These are phyloP conservation scores for Nerophis lumbriciformis DNA, from an alignment of 2,113 vertebrate genomes.

Conservation along the genomic window DNA sequence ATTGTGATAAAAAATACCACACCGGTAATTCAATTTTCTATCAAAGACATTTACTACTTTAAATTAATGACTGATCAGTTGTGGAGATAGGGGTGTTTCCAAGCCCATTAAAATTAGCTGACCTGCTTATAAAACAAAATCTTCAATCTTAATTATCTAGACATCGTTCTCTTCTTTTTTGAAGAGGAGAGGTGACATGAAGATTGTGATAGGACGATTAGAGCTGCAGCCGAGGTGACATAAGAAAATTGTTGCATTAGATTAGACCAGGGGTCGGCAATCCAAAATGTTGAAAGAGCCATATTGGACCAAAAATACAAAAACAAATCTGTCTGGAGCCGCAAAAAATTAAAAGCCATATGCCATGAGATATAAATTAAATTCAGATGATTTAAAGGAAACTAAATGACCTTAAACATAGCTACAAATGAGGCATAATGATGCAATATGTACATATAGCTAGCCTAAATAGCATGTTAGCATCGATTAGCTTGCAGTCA, in stretches of 20 bases:
- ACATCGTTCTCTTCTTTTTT: neutral
- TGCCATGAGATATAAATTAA: too few relatives aligned
- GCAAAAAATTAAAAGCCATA: too few relatives aligned
- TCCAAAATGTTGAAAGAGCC: too few relatives aligned
- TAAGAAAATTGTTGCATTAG: neutral
- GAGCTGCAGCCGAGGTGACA: neutral
- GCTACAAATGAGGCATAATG: too few relatives aligned
- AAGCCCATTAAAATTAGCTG: neutral
- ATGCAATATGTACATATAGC: too few relatives aligned
- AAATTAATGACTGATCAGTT: neutral
- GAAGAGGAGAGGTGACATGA: neutral
- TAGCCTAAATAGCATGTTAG: too few relatives aligned
- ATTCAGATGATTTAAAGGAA: too few relatives aligned
- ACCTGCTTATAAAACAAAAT: neutral
- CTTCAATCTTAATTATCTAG: neutral
- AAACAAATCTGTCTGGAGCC: too few relatives aligned
- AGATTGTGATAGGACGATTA: neutral
- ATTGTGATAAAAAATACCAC: neutral
- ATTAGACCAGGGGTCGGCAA: too few relatives aligned
- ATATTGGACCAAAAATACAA: too few relatives aligned
- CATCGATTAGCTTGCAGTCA: too few relatives aligned
- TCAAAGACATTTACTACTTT: slow-evolving; percentile 2
- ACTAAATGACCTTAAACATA: too few relatives aligned
- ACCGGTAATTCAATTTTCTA: neutral
- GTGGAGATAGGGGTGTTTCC: neutral